phyloP scores from a whole-genome alignment of 2,888 invertebrate species.

The Catocala fraxini region DNA sequence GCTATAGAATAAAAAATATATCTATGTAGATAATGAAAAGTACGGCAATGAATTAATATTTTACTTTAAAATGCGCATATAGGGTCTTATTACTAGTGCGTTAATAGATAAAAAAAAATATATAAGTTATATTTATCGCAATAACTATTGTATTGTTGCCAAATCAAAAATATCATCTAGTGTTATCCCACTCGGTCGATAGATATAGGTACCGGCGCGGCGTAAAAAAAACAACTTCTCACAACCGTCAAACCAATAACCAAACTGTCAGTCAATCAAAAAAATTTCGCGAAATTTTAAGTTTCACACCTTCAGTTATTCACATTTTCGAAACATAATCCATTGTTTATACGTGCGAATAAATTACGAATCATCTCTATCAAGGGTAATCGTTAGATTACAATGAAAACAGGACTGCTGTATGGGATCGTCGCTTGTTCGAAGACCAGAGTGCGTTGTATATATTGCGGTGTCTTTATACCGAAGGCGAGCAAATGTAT shows the following conservation, averaged over 20 bases:
- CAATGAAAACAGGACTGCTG: constrained; percentile 68
- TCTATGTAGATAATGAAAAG: too few species aligned
- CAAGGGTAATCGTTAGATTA: constrained; percentile 29
- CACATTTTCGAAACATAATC: not conserved
- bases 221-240: constrained; percentile 10
- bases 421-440: constrained; percentile 70
- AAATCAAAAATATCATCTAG: constrained; percentile 1
- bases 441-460: constrained; percentile 72
- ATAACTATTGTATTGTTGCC: too few species aligned
- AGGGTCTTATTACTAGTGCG: too few species aligned
- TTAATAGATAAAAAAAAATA: too few species aligned
- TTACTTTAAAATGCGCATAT: too few species aligned
- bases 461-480: constrained; percentile 73
- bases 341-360: constrained; percentile 5
- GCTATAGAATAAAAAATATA: too few species aligned
- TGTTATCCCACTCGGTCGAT: not conserved
- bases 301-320: constrained; percentile 28
- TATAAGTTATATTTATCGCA: too few species aligned
- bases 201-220: not conserved
- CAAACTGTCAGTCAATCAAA: constrained; percentile 45
- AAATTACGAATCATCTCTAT: constrained; percentile 2
- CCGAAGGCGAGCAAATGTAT: constrained; percentile 75
- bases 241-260: constrained; percentile 22
- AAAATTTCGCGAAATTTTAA: constrained; percentile 58
- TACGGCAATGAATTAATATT: too few species aligned